Percentiles rank a stretch among this genome's conserved stretches.
These are phyloP conservation scores for Octodon degus DNA, from an alignment of 2,113 vertebrate genomes.

Conservation along the genomic window DNA sequence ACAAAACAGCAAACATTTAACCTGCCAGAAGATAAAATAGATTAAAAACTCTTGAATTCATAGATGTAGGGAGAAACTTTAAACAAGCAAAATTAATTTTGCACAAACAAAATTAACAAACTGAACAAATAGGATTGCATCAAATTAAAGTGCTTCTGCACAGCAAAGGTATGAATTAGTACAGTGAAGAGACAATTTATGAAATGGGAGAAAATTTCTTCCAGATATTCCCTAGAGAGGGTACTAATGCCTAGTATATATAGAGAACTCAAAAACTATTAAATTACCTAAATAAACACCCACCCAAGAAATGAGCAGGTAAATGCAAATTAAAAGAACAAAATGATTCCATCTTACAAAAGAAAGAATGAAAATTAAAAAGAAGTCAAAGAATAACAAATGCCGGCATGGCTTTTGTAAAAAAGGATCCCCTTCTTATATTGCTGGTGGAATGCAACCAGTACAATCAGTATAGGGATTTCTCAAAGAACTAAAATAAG, in stretches of 20 bases:
- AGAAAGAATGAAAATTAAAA: not conserved
- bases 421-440: not conserved
- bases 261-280: too few relatives aligned
- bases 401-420: not conserved
- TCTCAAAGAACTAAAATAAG: not conserved
- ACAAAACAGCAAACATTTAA: not conserved
- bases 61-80: not conserved
- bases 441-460: not conserved
- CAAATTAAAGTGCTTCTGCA: not conserved
- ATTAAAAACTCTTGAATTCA: not conserved
- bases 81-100: not conserved
- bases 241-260: not conserved
- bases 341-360: not conserved
- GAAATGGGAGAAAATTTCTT: not conserved
- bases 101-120: not conserved
- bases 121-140: not conserved
- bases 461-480: not conserved
- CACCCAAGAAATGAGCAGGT: not conserved
- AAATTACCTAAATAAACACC: not conserved
- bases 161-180: not conserved
- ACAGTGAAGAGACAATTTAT: not conserved
- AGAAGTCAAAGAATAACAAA: not conserved
- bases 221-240: not conserved
- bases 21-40: not conserved
- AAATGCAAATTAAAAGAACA: not conserved